These are phyloP conservation scores for Agrochola lota DNA, from an alignment of 2,888 invertebrate genomes.

Conservation along the genomic window DNA sequence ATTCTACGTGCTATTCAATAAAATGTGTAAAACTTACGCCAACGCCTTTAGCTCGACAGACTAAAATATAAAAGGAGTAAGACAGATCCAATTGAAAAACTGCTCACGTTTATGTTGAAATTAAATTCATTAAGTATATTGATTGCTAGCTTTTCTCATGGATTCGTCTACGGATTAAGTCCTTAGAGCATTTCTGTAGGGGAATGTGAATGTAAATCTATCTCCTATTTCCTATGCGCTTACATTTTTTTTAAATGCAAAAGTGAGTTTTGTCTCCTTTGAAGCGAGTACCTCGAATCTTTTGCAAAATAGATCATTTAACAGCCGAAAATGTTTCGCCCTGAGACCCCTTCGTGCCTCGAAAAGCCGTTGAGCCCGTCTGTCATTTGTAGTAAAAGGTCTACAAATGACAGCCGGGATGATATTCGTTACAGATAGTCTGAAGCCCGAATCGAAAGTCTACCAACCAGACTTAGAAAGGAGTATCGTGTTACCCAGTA, in stretches of 20 bases:
- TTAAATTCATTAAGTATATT: conserved; percentile 37
- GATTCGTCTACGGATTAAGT: conserved; percentile 6
- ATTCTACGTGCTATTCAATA: not conserved
- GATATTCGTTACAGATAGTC: not conserved
- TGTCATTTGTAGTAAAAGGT: not conserved
- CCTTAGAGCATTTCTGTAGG: conserved; percentile 1
- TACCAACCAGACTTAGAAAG: not conserved
- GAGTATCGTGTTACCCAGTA: no score
- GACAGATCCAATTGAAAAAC: not conserved
- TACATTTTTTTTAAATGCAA: not conserved
- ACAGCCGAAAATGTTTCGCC: no score
- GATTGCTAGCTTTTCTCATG: not conserved
- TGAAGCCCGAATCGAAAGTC: not conserved
- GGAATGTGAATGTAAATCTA: not conserved
- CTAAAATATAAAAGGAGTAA: not conserved
- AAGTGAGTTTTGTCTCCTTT: not conserved
- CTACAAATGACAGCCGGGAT: not conserved
- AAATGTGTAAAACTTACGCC: not conserved
- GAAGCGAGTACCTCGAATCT: not conserved
- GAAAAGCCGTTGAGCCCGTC: not conserved
- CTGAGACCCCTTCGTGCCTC: not conserved
- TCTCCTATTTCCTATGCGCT: not conserved
- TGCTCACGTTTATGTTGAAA: conserved; percentile 24
- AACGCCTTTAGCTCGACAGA: not conserved
- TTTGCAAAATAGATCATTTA: not conserved